Conservation (phyloP, 2,888 invertebrate genomes). For the Lithophane semibrunnea region DNA sequence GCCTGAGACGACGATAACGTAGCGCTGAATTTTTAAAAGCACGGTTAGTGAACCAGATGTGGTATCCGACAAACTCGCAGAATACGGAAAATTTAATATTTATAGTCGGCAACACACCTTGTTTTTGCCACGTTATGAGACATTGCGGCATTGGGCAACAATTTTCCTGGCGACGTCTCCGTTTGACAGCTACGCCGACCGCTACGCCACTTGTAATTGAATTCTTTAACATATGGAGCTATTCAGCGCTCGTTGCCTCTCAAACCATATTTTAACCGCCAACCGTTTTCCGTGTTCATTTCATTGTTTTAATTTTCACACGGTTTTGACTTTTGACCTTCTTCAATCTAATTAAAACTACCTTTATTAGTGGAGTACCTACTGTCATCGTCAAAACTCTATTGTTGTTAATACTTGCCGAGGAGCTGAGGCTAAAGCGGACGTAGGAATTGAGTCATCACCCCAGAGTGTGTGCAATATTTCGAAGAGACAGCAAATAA, state of each 20-base stretch:
- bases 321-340: constrained; percentile 4
- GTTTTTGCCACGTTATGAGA: constrained; percentile 82
- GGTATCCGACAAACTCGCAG: constrained; percentile 81
- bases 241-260: constrained; percentile 10
- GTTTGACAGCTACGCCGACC: constrained; percentile 57
- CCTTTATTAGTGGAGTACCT: neutral
- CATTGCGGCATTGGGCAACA: constrained; percentile 72
- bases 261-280: constrained; percentile 24
- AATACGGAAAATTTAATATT: constrained; percentile 88
- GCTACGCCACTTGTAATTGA: constrained; percentile 57
- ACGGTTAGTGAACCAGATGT: constrained; percentile 87
- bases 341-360: neutral
- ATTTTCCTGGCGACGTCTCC: constrained; percentile 56
- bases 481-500: constrained; percentile 71
- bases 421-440: neutral
- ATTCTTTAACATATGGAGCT: constrained; percentile 54
- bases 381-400: neutral
- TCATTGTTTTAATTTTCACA: neutral
- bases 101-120: constrained; percentile 83
- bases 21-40: constrained; percentile 86
- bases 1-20: constrained; percentile 78
- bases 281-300: neutral
- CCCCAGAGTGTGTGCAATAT: constrained; percentile 57
- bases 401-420: neutral
- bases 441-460: constrained; percentile 23